Evolutionary conservation across 2,888 invertebrate genomes (phyloP).

Genomic region (Orchestes rusci): DNA sequence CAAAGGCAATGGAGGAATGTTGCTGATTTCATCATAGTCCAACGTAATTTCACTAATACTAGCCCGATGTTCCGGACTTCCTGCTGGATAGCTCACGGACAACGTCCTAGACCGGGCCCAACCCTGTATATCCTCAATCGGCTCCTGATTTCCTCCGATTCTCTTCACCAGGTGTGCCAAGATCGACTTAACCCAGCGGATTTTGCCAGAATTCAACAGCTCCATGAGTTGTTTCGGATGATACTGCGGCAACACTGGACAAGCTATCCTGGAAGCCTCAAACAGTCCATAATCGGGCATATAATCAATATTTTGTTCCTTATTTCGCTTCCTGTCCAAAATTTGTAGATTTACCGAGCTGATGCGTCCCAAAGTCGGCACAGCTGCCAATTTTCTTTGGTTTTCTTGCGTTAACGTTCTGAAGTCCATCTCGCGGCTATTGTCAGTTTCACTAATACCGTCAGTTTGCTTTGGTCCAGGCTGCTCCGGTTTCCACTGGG

Average conservation of each 20-base stretch:
- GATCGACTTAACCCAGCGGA: slow-evolving; percentile 96
- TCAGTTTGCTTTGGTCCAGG: slow-evolving; percentile 21
- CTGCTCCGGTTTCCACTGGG: slow-evolving; percentile 86
- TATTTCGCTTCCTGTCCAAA: slow-evolving; percentile 59
- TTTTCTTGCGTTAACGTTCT: slow-evolving; percentile 61
- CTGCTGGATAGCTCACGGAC: slow-evolving; percentile 78
- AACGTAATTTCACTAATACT: slow-evolving; percentile 81
- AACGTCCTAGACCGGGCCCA: slow-evolving; percentile 87
- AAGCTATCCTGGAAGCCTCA: slow-evolving; percentile 94
- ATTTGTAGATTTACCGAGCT: slow-evolving; percentile 79
- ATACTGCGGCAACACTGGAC: slow-evolving; percentile 96
- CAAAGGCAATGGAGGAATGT: slow-evolving; percentile 95
- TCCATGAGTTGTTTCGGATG: slow-evolving; percentile 99
- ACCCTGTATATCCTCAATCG: slow-evolving; percentile 50
- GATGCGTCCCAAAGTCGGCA: slow-evolving; percentile 70
- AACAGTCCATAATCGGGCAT: slow-evolving; percentile 94
- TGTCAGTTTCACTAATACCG: slow-evolving; percentile 12
- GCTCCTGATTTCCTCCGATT: slow-evolving; percentile 47
- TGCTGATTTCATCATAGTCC: slow-evolving; percentile 92
- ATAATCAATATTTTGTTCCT: slow-evolving; percentile 57
- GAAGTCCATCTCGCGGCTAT: slow-evolving; percentile 56
- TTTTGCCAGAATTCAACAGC: slow-evolving; percentile 94
- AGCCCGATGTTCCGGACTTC: slow-evolving; percentile 73
- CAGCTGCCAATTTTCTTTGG: slow-evolving; percentile 49
- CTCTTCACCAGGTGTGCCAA: slow-evolving; percentile 90